Base-by-base conservation (phyloP, 2,113 vertebrate genomes). In the Lethenteron reissneri region DNA sequence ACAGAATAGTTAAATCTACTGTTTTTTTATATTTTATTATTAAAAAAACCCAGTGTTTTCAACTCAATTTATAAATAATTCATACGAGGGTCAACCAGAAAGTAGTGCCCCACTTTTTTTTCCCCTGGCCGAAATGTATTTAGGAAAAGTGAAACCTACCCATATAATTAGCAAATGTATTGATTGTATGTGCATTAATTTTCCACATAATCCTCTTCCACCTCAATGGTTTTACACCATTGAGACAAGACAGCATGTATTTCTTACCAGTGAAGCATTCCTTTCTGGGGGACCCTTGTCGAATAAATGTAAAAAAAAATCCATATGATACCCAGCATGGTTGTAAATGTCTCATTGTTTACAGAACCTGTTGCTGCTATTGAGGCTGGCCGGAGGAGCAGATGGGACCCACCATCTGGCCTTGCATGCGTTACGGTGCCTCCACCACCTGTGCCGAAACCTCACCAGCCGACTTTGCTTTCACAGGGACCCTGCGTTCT, bases 401-500 rank as follows among this genome's bases (percentile, higher is more conserved):
- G 83, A 83, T 25, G 86, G 87, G 14, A 80, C 79, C 3, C 80
- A 84, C 62, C 80, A 75, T 58, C 80, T 91, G 75, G 83, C 83
- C 11, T 79, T 89, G 25, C 86, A 85, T 76, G 82, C 87, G 2
- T 76, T 87, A 21, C 85, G 82, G 0, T 97, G 92, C 77, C 78
- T 99, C 74, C 83, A 80, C 70, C 91, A 91, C 76, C 81, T 99
- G 71, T 95, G 90, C 70, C 69, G 71, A 3, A 83, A 79, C n/a
- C 79, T 97, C 71, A 85, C 82, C 75, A 85, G 76, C 69, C 83
- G 90, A 57, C 86, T 99, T 21, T 86, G 85, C 76, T 96, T 92
- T 78, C 83, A 91, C 78, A 85, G 84, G 76, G 90, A 96, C 80
- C 90, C 94, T 41, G 82, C 83, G 71, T 95, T 95, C 80, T 84